These are phyloP conservation scores for Periophthalmus magnuspinnatus DNA, from an alignment of 2,797 vertebrate species.

Conservation along the genomic window DNA sequence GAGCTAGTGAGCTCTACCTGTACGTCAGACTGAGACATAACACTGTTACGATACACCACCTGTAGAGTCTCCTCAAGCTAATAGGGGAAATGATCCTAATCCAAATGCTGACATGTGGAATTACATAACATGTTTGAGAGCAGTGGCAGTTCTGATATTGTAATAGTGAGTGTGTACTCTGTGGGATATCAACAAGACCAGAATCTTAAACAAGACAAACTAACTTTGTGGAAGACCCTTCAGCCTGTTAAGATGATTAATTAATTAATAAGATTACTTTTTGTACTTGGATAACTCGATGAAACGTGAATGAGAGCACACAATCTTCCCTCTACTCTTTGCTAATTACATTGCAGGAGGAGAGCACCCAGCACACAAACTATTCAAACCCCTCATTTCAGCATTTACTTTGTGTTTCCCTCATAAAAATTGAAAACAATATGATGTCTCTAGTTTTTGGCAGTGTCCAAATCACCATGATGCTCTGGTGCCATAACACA, in stretches of 20 bases:
- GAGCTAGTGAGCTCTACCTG: constrained; percentile 4
- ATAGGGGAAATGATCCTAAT: background rate
- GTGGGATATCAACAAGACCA: background rate
- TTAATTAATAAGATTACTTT: no score
- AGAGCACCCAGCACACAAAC: no score
- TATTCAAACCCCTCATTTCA: no score
- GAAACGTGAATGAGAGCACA: no score
- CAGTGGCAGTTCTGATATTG: background rate
- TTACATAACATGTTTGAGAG: background rate
- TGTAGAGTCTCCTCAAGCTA: background rate
- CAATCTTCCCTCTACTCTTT: no score
- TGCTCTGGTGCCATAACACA: background rate
- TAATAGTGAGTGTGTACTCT: background rate
- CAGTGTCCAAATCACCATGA: no score
- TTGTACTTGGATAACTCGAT: no score
- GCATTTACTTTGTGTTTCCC: background rate
- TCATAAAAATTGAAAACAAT: background rate
- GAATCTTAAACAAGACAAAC: no score
- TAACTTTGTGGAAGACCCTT: no score
- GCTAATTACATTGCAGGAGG: no score
- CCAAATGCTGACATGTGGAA: background rate
- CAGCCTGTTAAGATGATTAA: no score
- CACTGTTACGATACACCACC: constrained; percentile 5
- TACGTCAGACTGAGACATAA: constrained; percentile 1
- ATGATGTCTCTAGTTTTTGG: no score